Evolutionary conservation across 2,113 vertebrate genomes (phyloP), one percentile per base, ranked within the genome.

Genomic region (Ia io): DNA sequence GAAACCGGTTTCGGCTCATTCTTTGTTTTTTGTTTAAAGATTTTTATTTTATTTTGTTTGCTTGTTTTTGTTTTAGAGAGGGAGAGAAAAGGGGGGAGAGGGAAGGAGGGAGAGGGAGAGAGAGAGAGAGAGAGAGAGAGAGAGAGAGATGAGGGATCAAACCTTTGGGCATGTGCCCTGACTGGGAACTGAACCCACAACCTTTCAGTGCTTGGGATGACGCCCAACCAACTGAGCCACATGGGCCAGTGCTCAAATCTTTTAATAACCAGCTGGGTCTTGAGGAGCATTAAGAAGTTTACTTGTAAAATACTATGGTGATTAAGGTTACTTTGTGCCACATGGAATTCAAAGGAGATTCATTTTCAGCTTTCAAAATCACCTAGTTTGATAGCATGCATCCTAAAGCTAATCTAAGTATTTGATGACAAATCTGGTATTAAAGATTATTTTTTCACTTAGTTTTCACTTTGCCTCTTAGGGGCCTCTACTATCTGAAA

Each of bases 311-410:
- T 90, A 13, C 74, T 92, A 92, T 94, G 91, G 90, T 96, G 97
- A 97, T 97, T 97, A 97, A 96, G 30, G 85, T 95, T 97, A 84
- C 37, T 95, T 77, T 65, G 37, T 93, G 82, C 94, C 73, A 96
- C 67, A 92, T 91, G 83, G 63, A 93, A 67, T 96, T 95, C 90
- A 96, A 93, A 96, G 63, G 80, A 97, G 90, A 97, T 97, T 97
- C 95, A 97, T 97, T 97, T 97, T 97, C 93, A 97, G 40, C 95
- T 95, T 94, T 83, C 76, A 94, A 96, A 97, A 88, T 88, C 95
- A 95, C 82, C 28, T 94, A 63, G 9, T 61, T 59, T 51, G 49
- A 44, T 94, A 73, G 61, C 37, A 88, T 88, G 88, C 37, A 95
- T 92, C 53, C 82, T 96, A 92, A 96, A 96, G 22, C 63, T 94